These are phyloP conservation scores for Lucinisca nassula DNA, from an alignment of 2,888 invertebrate genomes.

Conservation along the genomic window DNA sequence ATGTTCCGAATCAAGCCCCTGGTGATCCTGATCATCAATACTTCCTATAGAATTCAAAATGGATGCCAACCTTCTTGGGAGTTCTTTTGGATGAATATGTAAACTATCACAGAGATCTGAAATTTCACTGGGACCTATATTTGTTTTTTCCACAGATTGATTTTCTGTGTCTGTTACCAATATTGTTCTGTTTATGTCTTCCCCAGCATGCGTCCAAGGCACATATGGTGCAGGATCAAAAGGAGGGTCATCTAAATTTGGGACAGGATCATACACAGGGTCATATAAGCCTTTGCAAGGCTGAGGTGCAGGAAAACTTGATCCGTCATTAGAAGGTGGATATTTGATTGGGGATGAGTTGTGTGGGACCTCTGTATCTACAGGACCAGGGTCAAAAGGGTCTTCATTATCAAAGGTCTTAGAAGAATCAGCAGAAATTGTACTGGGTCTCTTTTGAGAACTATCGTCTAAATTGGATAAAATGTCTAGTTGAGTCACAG, in stretches of 20 bases:
- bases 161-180: not conserved
- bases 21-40: slow-evolving; percentile 12
- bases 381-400: too few species aligned
- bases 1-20: slow-evolving; percentile 42
- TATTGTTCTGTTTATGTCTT: not conserved
- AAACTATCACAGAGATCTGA: slow-evolving; percentile 57
- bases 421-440: not conserved
- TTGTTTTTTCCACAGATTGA: not conserved
- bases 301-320: not conserved
- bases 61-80: slow-evolving; percentile 55
- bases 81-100: slow-evolving; percentile 58
- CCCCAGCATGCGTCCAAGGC: not conserved
- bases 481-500: not conserved
- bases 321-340: not conserved
- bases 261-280: not conserved
- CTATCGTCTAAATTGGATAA: too few species aligned
- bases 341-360: not conserved
- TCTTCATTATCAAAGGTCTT: not conserved
- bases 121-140: not conserved
- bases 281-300: not conserved
- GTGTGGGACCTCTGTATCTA: too few species aligned
- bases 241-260: slow-evolving; percentile 8
- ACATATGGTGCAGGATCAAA: slow-evolving; percentile 57
- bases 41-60: slow-evolving; percentile 35
- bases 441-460: not conserved